Conservation (phyloP, 2,888 invertebrate species). For the Apoderus coryli region DNA sequence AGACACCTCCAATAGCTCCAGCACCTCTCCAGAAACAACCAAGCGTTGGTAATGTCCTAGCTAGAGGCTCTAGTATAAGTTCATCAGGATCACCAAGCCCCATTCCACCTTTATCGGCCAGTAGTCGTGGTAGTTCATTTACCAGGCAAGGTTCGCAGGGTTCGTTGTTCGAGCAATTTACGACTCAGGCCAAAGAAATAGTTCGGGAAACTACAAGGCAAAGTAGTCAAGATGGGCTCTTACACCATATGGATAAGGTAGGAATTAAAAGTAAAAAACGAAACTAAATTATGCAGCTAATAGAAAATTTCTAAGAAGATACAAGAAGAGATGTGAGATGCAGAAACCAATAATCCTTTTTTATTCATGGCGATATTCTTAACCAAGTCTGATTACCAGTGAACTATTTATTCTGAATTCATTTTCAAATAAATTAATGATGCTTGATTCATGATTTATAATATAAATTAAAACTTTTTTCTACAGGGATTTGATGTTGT, state of each 20-base stretch:
- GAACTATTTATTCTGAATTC: too few relatives aligned
- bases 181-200: slow-evolving; percentile 77
- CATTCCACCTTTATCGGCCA: slow-evolving; percentile 26
- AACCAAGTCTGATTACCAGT: too few relatives aligned
- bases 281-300: too few relatives aligned
- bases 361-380: too few relatives aligned
- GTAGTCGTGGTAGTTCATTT: slow-evolving; percentile 25
- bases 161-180: slow-evolving; percentile 75
- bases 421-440: too few relatives aligned
- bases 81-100: slow-evolving; percentile 32
- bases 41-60: slow-evolving; percentile 44
- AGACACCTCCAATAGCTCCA: slow-evolving; percentile 40
- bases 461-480: too few relatives aligned
- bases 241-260: slow-evolving; percentile 86
- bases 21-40: slow-evolving; percentile 42
- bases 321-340: too few relatives aligned
- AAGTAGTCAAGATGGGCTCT: slow-evolving; percentile 74
- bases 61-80: slow-evolving; percentile 48
- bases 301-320: too few relatives aligned
- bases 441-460: too few relatives aligned
- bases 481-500: too few relatives aligned
- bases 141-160: slow-evolving; percentile 69
- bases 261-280: too few relatives aligned
- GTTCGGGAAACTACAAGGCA: slow-evolving; percentile 79
- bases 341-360: too few relatives aligned